These are phyloP conservation scores for Centropus unirufus DNA, from an alignment of 2,113 vertebrate genomes.

Conservation along the genomic window DNA sequence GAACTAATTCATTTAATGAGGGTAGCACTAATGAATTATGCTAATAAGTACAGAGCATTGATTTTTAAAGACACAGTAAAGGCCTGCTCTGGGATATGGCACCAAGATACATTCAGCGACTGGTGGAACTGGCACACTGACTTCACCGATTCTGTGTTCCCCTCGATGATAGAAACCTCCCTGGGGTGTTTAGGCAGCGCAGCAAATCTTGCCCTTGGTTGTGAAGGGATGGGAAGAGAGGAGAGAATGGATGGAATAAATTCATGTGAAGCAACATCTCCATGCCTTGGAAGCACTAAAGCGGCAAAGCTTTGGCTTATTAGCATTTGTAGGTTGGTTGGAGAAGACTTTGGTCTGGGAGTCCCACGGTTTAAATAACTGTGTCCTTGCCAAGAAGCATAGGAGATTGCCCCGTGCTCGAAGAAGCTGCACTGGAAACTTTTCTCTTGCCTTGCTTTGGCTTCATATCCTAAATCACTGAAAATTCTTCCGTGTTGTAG, in stretches of 20 bases:
- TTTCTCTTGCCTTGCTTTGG: not conserved
- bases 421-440: not conserved
- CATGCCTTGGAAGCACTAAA: not conserved
- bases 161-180: not conserved
- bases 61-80: not conserved
- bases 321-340: not conserved
- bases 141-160: not conserved
- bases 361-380: not conserved
- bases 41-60: not conserved
- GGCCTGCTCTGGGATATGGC: not conserved
- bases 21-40: not conserved
- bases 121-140: not conserved
- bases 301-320: not conserved
- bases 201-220: not conserved
- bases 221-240: not conserved
- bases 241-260: not conserved
- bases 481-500: not conserved
- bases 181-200: not conserved
- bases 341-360: not conserved
- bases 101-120: not conserved
- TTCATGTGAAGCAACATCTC: not conserved
- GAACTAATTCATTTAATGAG: constrained; percentile 31
- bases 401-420: not conserved
- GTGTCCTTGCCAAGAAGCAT: rapidly evolving
- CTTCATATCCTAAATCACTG: not conserved